These are phyloP conservation scores for Lepilemur ruficaudatus DNA, from an alignment of 2,797 vertebrate species.

Conservation along the genomic window DNA sequence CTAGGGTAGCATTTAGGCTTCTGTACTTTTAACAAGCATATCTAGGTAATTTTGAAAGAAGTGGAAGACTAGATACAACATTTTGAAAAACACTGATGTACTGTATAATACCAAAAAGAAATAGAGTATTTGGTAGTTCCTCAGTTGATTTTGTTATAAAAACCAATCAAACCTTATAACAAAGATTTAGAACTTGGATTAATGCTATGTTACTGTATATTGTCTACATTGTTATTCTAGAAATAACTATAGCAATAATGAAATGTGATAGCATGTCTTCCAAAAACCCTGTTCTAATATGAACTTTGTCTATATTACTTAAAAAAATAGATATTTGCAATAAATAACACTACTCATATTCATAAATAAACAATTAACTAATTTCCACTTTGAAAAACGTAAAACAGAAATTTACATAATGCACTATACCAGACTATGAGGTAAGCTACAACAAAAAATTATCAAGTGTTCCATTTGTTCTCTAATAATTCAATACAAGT, in stretches of 20 bases:
- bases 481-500: constrained; percentile 12
- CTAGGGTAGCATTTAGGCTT: background rate
- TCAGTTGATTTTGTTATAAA: constrained; percentile 13
- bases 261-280: background rate
- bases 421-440: background rate
- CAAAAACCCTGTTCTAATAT: constrained; percentile 5
- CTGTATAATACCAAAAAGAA: background rate
- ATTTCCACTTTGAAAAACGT: constrained; percentile 35
- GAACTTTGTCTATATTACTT: background rate
- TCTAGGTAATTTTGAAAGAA: constrained; percentile 1
- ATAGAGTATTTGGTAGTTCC: background rate
- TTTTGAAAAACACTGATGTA: background rate
- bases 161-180: background rate
- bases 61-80: background rate
- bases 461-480: background rate
- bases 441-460: constrained; percentile 11
- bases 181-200: constrained; percentile 28
- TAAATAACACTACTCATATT: background rate
- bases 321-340: constrained; percentile 30
- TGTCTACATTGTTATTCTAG: background rate
- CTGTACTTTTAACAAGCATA: background rate
- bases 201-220: background rate
- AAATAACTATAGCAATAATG: constrained; percentile 19
- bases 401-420: constrained; percentile 24
- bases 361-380: background rate